These are phyloP conservation scores for Brachyopa scutellaris DNA, from an alignment of 2,888 invertebrate species.

Conservation along the genomic window DNA sequence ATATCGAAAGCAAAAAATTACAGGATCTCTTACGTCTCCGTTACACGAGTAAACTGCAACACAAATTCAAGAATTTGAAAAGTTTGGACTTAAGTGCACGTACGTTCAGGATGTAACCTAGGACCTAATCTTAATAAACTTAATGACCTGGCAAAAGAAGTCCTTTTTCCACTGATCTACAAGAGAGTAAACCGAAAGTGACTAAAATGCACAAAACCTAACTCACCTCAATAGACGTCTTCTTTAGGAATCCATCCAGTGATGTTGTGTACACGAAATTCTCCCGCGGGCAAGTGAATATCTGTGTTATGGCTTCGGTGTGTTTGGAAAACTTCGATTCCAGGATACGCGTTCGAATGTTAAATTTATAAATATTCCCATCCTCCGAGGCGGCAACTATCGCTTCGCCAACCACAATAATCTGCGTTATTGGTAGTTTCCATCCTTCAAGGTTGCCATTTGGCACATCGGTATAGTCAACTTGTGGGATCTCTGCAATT, in stretches of 20 bases:
- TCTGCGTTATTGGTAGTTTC: conserved; percentile 78
- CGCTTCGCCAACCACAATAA: conserved; percentile 76
- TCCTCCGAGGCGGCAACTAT: conserved; percentile 80
- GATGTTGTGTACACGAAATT: conserved; percentile 79
- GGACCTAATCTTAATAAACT: too few relatives aligned
- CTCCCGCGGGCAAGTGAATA: conserved; percentile 75
- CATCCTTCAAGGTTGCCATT: conserved; percentile 76
- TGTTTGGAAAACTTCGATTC: conserved; percentile 79
- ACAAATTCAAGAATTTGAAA: too few relatives aligned
- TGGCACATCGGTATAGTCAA: conserved; percentile 73
- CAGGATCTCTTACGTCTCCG: too few relatives aligned
- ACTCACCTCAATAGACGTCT: conserved; percentile 79
- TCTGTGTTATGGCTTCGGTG: conserved; percentile 80
- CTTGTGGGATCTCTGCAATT: conserved; percentile 10
- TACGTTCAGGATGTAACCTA: too few relatives aligned
- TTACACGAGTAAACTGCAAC: too few relatives aligned
- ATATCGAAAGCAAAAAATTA: too few relatives aligned
- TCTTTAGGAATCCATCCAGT: conserved; percentile 80
- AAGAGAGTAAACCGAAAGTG: too few relatives aligned
- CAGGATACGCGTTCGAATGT: conserved; percentile 76
- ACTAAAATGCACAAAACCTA: too few relatives aligned
- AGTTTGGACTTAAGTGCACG: too few relatives aligned
- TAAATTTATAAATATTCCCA: conserved; percentile 80
- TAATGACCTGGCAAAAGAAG: too few relatives aligned
- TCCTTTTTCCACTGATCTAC: too few relatives aligned